These are phyloP conservation scores for Nothura maculosa DNA, from an alignment of 2,797 vertebrate genomes.

Conservation along the genomic window DNA sequence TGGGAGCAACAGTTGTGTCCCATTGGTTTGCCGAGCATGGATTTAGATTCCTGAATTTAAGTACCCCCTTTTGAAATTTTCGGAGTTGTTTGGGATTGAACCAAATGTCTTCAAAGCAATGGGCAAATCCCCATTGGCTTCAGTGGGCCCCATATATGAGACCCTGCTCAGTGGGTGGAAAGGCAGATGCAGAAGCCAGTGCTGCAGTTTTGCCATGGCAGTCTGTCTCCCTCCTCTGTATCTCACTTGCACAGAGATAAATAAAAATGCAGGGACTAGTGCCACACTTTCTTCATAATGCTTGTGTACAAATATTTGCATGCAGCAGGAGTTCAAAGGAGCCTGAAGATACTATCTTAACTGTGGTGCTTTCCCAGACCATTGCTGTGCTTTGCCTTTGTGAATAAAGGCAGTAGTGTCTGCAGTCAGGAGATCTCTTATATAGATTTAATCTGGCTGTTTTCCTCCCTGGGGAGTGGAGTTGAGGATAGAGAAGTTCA, in stretches of 20 bases:
- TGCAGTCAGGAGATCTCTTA: constrained; percentile 67
- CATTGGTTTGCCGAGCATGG: not conserved
- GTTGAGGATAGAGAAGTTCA: constrained; percentile 41
- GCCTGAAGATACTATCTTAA: constrained; percentile 64
- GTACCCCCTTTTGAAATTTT: not conserved
- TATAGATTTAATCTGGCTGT: constrained; percentile 63
- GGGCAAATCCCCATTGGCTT: not conserved
- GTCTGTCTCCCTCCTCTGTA: not conserved
- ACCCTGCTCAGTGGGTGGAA: accelerated
- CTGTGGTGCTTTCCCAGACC: constrained; percentile 68
- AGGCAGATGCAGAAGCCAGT: not conserved
- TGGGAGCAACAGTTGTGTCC: not conserved
- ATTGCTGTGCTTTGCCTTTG: constrained; percentile 57
- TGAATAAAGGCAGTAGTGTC: constrained; percentile 64
- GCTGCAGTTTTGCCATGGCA: not conserved
- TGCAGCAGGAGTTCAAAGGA: constrained; percentile 69
- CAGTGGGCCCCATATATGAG: not conserved
- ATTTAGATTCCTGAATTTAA: not conserved
- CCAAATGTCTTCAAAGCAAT: not conserved
- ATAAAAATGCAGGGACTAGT: constrained; percentile 49
- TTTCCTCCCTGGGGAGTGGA: constrained; percentile 60
- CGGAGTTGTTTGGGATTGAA: too few relatives aligned
- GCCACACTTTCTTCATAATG: constrained; percentile 55
- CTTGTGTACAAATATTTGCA: constrained; percentile 69
- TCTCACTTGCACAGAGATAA: not conserved